Evolutionary conservation across 2,888 invertebrate species (phyloP), one percentile per base, ranked within the genome.

Genomic region (Ashinkailepas kermadecensis): DNA sequence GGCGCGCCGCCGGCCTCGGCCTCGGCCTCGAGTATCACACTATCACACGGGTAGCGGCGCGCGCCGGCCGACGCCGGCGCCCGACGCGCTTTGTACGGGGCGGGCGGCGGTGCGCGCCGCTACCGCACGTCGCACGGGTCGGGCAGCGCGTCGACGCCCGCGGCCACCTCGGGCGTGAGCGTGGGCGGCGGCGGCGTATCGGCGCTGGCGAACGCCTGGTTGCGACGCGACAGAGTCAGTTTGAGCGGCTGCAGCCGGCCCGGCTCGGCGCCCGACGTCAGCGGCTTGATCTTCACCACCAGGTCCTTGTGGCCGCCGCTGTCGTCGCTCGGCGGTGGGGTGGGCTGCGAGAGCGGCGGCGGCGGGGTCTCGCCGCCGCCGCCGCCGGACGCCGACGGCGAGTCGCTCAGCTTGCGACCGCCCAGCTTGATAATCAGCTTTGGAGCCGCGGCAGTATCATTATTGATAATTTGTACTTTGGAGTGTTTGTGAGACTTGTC

Each of bases 401-500:
- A 70, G 23, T 82, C 64, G n/a, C n/a, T 62, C 70, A 39, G 54
- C 56, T 64, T 59, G 57, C 89, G 88, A 84, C 91, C 90, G 82
- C 91, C 91, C 85, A 95, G 91, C 83, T 94, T 91, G 85, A 95
- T 92, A 25, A 95, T 93, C 80, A 95, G 87, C 87, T 94, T 95
- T 0, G 93, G 92, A 81, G 92, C 90, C 12, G 82, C 81, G 58
- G 78, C 58, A n/a, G 81, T 39, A 54, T 80, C 74, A 58, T 78
- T 80, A 25, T 59, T 81, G 56, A 83, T 65, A 65, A 83, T 80
- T 74, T 83, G 79, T 56, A 87, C 88, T 88, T 83, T 80, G 62
- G 81, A 81, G n/a, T 80, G 74, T 15, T 81, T 59, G 86, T 86
- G 89, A 54, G 80, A 80, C 81, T 83, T 90, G 83, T 89, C 90